Conservation (phyloP, 1,140 invertebrate genomes). For the Armadillidium nasatum region DNA sequence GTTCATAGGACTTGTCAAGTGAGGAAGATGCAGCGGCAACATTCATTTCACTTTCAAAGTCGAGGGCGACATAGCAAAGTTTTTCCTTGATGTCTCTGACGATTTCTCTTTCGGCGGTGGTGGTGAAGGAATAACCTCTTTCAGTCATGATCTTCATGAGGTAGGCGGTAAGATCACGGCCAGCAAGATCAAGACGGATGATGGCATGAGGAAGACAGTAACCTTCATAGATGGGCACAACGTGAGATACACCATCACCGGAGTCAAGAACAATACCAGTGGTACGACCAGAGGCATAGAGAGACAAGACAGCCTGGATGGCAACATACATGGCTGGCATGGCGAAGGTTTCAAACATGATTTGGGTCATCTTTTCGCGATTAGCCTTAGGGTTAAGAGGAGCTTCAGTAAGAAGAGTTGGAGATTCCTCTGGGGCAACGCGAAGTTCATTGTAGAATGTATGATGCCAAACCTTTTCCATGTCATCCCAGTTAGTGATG, state of each 20-base stretch:
- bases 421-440: constrained; percentile 88
- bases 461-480: constrained; percentile 96
- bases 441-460: constrained; percentile 91
- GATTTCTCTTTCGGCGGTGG: constrained; percentile 78
- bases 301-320: constrained; percentile 72
- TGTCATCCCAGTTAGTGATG: constrained; percentile 94
- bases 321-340: constrained; percentile 85
- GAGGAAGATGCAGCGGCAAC: constrained; percentile 54
- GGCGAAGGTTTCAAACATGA: constrained; percentile 53
- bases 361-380: constrained; percentile 64
- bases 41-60: constrained; percentile 43
- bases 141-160: constrained; percentile 87
- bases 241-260: constrained; percentile 37
- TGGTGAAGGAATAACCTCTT: constrained; percentile 55
- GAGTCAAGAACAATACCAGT: constrained; percentile 33
- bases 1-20: constrained; percentile 78
- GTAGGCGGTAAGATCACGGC: constrained; percentile 82
- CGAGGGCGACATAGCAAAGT: constrained; percentile 74
- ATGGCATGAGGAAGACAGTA: constrained; percentile 82
- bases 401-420: constrained; percentile 83
- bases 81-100: constrained; percentile 90
- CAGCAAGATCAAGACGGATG: constrained; percentile 78
- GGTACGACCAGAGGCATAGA: constrained; percentile 66
- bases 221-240: constrained; percentile 55
- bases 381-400: constrained; percentile 88